Percentiles rank a stretch among this genome's conserved stretches.
phyloP scores from a whole-genome alignment of 2,113 vertebrate species.

The Dicaeum eximium region DNA sequence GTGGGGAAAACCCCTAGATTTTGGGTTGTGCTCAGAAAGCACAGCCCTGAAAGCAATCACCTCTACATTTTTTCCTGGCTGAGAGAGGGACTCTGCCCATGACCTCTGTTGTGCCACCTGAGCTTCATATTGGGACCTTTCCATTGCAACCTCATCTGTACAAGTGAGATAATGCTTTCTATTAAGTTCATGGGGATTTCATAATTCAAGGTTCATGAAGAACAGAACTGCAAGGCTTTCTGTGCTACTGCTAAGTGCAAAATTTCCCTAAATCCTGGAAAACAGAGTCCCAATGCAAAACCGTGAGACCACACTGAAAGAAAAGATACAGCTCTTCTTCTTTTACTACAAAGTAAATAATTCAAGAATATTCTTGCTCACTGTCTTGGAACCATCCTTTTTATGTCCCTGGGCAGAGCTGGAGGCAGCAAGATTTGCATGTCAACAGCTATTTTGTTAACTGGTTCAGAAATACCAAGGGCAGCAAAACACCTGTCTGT shows the following conservation, averaged over 20 bases:
- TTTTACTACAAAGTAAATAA: not conserved
- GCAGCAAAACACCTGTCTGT: not conserved
- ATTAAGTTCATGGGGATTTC: not conserved
- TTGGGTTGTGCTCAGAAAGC: not conserved
- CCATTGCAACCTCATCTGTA: not conserved
- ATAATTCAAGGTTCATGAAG: not conserved
- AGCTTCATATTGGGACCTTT: not conserved
- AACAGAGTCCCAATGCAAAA: not conserved
- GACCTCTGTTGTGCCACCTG: not conserved
- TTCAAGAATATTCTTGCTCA: not conserved
- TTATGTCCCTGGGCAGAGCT: not conserved
- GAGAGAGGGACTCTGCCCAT: not conserved
- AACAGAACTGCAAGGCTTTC: not conserved
- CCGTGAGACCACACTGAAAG: not conserved
- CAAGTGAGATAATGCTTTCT: not conserved
- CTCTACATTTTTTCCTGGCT: not conserved
- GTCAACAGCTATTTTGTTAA: not conserved
- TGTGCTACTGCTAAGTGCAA: not conserved
- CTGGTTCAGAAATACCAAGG: not conserved
- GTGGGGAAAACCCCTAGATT: not conserved
- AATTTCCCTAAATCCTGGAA: not conserved
- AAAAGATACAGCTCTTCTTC: not conserved
- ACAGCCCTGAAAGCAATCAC: not conserved
- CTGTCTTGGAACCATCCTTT: not conserved
- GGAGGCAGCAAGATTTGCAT: not conserved